Base-by-base conservation (phyloP, 2,888 invertebrate species). In the Hirudinaria manillensis region DNA sequence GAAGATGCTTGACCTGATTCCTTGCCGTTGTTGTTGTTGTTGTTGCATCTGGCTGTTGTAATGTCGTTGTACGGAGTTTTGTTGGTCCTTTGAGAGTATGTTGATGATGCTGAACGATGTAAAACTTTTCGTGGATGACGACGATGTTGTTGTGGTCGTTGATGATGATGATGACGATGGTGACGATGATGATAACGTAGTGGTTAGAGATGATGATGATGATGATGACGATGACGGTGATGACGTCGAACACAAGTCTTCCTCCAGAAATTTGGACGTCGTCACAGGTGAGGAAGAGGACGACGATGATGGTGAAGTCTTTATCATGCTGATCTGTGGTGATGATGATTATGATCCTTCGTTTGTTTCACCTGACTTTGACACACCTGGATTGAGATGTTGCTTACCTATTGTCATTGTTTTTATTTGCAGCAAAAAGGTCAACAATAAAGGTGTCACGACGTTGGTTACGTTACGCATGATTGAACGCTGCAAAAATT, bases 21-120 rank as follows among this genome's bases (percentile, higher is more conserved):
- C 6, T 29, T 4, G 16, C 34, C 13, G 29, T 29, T 34, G 68
- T 16, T n/a, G 68, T n/a, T 13, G 27, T 32, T 68, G 68, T 3
- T 68, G 68, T n/a, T n/a, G 10, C 2, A 6, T 68, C 3, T 27
- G 29, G n/a, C 27, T 13, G 61, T 61, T 61, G 3, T 61, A 19
- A 13, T 61, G 3, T 13, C 13, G 61, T 21, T 13, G 61, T 7
- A 4, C 7, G 19, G 13, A 2, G 7, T 53, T 13, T 53, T 24
- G 66, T 24, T 68, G 68, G 34, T 68, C 34, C 68, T 29, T 32
- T 34, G 36, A 68, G 36, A 68, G 68, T 24, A 32, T 68, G 68
- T 36, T 34, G 36, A 34, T 32, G 68, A 68, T 34, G 29, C 10
- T 68, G 32, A 34, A 32, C 16, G 68, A 32, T 4, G 68, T 68